Conservation (phyloP, 2,888 invertebrate species). For the Cheilosia vernalis region DNA sequence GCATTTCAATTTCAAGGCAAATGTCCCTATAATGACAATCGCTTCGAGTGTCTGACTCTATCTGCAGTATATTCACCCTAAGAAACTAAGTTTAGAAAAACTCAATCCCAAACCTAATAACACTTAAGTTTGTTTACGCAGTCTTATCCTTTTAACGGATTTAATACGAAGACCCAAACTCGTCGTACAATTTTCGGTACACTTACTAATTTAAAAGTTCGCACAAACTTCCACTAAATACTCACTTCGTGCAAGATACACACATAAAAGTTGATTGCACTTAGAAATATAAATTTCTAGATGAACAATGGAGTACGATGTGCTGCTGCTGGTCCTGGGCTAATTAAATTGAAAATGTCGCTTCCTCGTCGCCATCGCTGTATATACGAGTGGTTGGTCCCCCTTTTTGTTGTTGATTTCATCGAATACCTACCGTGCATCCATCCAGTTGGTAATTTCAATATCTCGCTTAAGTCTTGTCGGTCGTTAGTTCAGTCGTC, state of each 20-base stretch:
- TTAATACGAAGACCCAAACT: neutral
- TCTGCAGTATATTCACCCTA: neutral
- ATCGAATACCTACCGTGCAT: slow-evolving; percentile 8
- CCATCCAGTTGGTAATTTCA: slow-evolving; percentile 47
- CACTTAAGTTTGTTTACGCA: neutral
- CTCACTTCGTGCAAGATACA: neutral
- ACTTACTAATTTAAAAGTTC: slow-evolving; percentile 17
- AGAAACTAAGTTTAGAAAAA: neutral
- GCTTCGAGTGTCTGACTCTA: too few species aligned
- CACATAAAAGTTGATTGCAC: slow-evolving; percentile 42
- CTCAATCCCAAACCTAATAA: neutral
- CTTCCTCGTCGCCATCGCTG: slow-evolving; percentile 37
- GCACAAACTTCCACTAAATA: neutral
- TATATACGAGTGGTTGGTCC: neutral
- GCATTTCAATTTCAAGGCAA: too few species aligned
- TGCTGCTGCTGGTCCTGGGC: slow-evolving; percentile 50
- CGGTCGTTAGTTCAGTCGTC: slow-evolving; percentile 41
- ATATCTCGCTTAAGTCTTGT: slow-evolving; percentile 23
- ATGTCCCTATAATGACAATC: too few species aligned
- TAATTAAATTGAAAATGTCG: slow-evolving; percentile 65
- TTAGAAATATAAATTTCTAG: slow-evolving; percentile 56
- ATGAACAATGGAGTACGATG: slow-evolving; percentile 59
- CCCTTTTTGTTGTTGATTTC: slow-evolving; percentile 20
- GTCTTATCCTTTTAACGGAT: neutral
- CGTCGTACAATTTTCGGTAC: neutral